Evolutionary conservation across 2,797 vertebrate genomes (phyloP), one percentile per base, ranked within the genome.

Genomic region (Acrossocheilus fasciatus): DNA sequence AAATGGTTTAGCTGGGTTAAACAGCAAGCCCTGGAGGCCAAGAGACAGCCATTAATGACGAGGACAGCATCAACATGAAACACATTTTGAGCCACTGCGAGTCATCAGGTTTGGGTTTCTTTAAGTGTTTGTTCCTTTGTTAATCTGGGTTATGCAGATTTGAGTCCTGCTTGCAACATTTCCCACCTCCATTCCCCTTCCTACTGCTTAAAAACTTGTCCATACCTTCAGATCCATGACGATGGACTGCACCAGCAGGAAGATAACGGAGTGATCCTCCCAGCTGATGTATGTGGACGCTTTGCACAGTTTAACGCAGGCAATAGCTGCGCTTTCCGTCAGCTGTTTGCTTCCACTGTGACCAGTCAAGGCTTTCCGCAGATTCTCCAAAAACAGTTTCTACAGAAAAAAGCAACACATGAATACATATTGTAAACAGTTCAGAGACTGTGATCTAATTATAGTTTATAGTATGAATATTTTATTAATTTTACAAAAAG

Each of bases 281-380:
- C 98, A 98, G 91, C 97, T 99, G 93, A 99, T 98, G 89, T 98
- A 99, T 34, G 98, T 99, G 68, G 98, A 98, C 2, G 98, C 98
- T 95, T 99, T 99, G 92, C 98, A 99, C 45, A 99, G 93, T 89
- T 99, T 99, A 57, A 99, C 98, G 77, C 98, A 98, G 86, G 98
- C 97, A 17, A 99, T 97, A 41, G 98, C 98, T 34, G 98, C 97
- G 8, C 98, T 99, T 91, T 99, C 98, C 2, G 95, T 99, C 92
- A 99, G 95, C 91, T 99, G 98, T 84, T 98, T 97, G 91, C 97
- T 97, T 88, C 96, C 95, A 0, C 97, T 89, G 64, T 99, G 98
- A 47, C 98, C 98, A 0, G 97, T 95, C 72, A 99, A 94, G 1
- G 98, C 97, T 93, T 98, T 99, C 86, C 97, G 95, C 81, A 99